These are phyloP conservation scores for Megalonaias nervosa DNA, from an alignment of 1,140 invertebrate genomes.

Conservation along the genomic window DNA sequence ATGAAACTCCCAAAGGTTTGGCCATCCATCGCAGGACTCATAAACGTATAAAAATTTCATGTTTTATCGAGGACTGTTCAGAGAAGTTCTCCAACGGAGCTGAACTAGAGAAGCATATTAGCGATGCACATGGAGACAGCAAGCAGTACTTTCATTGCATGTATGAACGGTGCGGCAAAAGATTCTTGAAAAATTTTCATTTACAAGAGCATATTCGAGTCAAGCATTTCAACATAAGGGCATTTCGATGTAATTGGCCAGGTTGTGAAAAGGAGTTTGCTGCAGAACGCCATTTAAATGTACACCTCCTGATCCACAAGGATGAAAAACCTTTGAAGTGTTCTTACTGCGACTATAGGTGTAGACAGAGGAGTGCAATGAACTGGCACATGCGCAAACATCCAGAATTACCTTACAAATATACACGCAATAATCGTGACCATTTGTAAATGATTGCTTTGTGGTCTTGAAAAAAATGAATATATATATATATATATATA, in stretches of 20 bases:
- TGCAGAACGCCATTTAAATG: conserved; percentile 75
- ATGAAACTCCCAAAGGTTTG: conserved; percentile 17
- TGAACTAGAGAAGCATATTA: conserved; percentile 41
- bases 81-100: conserved; percentile 36
- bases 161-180: conserved; percentile 51
- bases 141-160: conserved; percentile 42
- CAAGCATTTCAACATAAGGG: conserved; percentile 49
- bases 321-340: conserved; percentile 89
- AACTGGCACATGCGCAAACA: conserved; percentile 68
- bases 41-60: conserved; percentile 19
- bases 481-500: no score
- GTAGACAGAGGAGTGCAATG: conserved; percentile 62
- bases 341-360: conserved; percentile 73
- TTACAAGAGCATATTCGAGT: conserved; percentile 54
- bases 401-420: conserved; percentile 54
- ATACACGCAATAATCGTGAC: conserved; percentile 6
- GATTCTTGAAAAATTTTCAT: conserved; percentile 46
- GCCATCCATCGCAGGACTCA: conserved; percentile 23
- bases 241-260: conserved; percentile 52
- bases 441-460: no score
- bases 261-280: conserved; percentile 58
- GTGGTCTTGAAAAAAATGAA: no score
- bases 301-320: conserved; percentile 85
- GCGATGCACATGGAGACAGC: conserved; percentile 35
- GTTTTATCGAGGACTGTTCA: conserved; percentile 34